Evolutionary conservation across 2,113 vertebrate genomes (phyloP).

Genomic region (Menura novaehollandiae): DNA sequence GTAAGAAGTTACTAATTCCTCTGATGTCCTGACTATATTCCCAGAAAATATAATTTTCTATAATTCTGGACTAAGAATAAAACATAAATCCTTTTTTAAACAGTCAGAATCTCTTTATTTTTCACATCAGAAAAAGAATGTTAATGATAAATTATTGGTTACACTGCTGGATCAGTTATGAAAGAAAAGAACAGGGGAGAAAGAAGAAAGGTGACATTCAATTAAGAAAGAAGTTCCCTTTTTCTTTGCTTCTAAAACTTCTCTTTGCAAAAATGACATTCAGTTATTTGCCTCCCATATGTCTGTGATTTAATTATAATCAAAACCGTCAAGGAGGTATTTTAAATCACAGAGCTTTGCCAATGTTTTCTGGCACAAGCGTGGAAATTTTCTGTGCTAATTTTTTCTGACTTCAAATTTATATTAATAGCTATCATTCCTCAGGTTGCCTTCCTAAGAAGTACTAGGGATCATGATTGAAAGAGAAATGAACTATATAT

Average conservation of each 20-base stretch:
- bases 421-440: conserved; percentile 57
- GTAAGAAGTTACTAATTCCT: background rate
- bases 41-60: background rate
- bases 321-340: conserved; percentile 48
- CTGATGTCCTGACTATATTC: background rate
- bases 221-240: background rate
- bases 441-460: conserved; percentile 34
- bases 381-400: conserved; percentile 44
- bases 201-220: background rate
- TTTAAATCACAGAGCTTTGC: conserved; percentile 66
- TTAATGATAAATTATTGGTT: background rate
- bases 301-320: conserved; percentile 73
- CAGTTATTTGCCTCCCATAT: conserved; percentile 50
- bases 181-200: background rate
- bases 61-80: background rate
- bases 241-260: conserved; percentile 21
- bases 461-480: background rate
- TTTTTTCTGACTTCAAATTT: conserved; percentile 60
- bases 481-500: conserved; percentile 50
- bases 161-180: background rate
- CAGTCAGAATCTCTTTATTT: background rate
- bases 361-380: conserved; percentile 33
- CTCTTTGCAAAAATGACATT: conserved; percentile 48
- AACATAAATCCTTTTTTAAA: background rate
- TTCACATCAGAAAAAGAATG: background rate